Evolutionary conservation across 2,797 vertebrate genomes (phyloP).

Genomic region (Scolopax bukidnonensis): DNA sequence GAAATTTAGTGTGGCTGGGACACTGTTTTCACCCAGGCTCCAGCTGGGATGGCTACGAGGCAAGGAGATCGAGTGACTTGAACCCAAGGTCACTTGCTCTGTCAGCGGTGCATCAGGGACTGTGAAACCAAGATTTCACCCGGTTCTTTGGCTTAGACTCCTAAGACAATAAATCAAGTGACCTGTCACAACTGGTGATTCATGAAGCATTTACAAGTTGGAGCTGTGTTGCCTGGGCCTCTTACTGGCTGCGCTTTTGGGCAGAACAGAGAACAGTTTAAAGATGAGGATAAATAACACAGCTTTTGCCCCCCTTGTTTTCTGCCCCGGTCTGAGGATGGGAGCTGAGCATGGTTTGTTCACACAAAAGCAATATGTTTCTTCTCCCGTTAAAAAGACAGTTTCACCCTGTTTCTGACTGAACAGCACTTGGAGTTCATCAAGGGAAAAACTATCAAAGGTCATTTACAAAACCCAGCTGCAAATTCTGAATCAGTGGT

Average conservation of each 20-base stretch:
- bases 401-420: background rate
- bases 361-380: slow-evolving; percentile 12
- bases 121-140: slow-evolving; percentile 55
- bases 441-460: background rate
- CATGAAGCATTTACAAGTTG: slow-evolving; percentile 24
- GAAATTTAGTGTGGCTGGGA: background rate
- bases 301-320: background rate
- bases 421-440: slow-evolving; percentile 23
- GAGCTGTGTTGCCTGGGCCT: slow-evolving; percentile 10
- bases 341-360: slow-evolving; percentile 5
- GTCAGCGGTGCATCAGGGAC: slow-evolving; percentile 46
- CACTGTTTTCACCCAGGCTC: background rate
- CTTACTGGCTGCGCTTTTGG: background rate
- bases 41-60: slow-evolving; percentile 44
- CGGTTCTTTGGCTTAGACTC: slow-evolving; percentile 27
- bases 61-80: slow-evolving; percentile 46
- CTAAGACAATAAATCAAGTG: slow-evolving; percentile 46
- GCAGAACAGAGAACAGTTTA: background rate
- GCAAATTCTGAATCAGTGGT: background rate
- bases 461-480: slow-evolving; percentile 44
- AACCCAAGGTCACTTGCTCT: slow-evolving; percentile 35
- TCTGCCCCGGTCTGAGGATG: background rate
- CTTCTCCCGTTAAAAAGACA: slow-evolving; percentile 47
- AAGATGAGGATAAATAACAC: background rate
- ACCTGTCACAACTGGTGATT: slow-evolving; percentile 44